phyloP scores from a whole-genome alignment of 2,797 vertebrate genomes.

The Kryptolebias ocellatus region DNA sequence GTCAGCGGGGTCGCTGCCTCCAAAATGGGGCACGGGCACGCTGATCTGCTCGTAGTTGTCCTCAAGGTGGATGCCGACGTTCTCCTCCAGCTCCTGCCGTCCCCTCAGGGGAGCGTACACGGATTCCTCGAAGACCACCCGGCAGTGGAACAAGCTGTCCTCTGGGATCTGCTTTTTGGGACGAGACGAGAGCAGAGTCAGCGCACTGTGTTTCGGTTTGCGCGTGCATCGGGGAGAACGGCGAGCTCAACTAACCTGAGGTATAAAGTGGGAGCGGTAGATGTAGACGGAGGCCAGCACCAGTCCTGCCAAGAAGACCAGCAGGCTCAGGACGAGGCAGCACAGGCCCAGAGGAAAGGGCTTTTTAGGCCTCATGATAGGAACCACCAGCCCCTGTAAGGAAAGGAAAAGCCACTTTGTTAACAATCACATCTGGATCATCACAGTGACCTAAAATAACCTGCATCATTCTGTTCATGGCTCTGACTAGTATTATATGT shows the following conservation, averaged over 20 bases:
- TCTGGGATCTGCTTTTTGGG: slow-evolving; percentile 82
- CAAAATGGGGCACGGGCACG: slow-evolving; percentile 90
- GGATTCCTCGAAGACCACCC: slow-evolving; percentile 89
- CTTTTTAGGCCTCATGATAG: slow-evolving; percentile 76
- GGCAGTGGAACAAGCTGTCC: slow-evolving; percentile 92
- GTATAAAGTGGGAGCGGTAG: slow-evolving; percentile 90
- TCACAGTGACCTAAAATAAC: not conserved
- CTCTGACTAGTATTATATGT: not conserved
- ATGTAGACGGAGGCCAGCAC: slow-evolving; percentile 89
- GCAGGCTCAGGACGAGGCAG: slow-evolving; percentile 88
- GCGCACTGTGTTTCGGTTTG: not conserved
- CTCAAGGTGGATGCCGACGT: slow-evolving; percentile 90
- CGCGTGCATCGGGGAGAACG: not conserved
- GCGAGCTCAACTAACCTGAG: slow-evolving; percentile 81
- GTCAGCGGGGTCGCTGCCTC: slow-evolving; percentile 90
- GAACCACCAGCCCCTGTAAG: slow-evolving; percentile 82
- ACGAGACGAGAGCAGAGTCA: slow-evolving; percentile 41
- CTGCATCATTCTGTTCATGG: too few relatives aligned
- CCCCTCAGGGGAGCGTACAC: slow-evolving; percentile 85
- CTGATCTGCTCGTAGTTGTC: slow-evolving; percentile 95
- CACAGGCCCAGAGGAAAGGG: slow-evolving; percentile 84
- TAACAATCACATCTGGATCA: slow-evolving; percentile 14
- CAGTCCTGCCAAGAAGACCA: slow-evolving; percentile 88
- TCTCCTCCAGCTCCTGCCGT: slow-evolving; percentile 90
- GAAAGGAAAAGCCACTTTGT: slow-evolving; percentile 26